These are phyloP conservation scores for Blomia tropicalis DNA, from an alignment of 2,888 invertebrate genomes.

Conservation along the genomic window DNA sequence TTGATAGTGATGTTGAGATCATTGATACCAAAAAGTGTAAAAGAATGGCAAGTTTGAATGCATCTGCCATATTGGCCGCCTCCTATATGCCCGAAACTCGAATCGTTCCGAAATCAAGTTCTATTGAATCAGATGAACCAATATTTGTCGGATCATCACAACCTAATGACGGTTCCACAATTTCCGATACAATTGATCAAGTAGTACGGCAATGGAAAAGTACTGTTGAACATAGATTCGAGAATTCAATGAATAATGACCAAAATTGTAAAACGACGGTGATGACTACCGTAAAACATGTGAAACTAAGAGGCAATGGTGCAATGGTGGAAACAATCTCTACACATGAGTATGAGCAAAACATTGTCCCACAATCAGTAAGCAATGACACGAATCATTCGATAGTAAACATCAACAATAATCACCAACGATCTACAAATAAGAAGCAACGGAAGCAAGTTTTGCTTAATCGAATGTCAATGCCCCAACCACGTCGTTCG, in stretches of 20 bases:
- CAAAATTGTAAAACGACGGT: background rate
- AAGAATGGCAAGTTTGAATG: constrained; percentile 77
- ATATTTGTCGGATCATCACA: constrained; percentile 3
- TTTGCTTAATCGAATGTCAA: background rate
- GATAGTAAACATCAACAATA: background rate
- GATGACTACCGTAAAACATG: background rate
- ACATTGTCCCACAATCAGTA: background rate
- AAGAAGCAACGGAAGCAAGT: background rate
- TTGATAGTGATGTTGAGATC: constrained; percentile 28
- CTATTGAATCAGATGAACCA: background rate
- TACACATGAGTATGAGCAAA: background rate
- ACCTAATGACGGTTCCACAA: background rate
- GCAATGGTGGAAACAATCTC: background rate
- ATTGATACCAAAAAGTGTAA: constrained; percentile 39
- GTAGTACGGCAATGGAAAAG: background rate
- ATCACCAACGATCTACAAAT: background rate
- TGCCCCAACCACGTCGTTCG: background rate
- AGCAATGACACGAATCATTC: too few species aligned
- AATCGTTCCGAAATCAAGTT: background rate
- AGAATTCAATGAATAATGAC: background rate
- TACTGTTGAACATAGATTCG: background rate
- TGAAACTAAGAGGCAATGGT: background rate
- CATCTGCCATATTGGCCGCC: constrained; percentile 72
- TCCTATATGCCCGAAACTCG: constrained; percentile 44
- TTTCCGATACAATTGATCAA: background rate